Evolutionary conservation across 2,888 invertebrate genomes (phyloP).

Genomic region (Diaphora mendica): DNA sequence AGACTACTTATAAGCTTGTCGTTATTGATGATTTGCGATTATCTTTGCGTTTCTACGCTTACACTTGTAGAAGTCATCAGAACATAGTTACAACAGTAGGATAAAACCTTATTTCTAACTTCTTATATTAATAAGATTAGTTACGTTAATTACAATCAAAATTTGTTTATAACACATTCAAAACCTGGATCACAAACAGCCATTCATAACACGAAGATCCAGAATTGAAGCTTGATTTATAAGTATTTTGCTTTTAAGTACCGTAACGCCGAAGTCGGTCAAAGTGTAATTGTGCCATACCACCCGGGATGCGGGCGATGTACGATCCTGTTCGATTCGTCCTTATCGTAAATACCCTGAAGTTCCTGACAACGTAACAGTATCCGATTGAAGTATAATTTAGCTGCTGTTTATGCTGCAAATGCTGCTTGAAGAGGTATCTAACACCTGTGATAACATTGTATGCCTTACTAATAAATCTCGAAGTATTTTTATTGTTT

Average conservation of each 20-base stretch:
- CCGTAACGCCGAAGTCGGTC: slow-evolving; percentile 66
- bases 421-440: slow-evolving; percentile 5
- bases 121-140: too few species aligned
- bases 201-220: slow-evolving; percentile 17
- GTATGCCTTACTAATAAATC: not conserved
- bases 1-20: too few species aligned
- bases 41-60: too few species aligned
- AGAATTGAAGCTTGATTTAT: slow-evolving; percentile 32
- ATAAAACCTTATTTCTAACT: too few species aligned
- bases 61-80: too few species aligned
- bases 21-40: too few species aligned
- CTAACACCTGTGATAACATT: not conserved
- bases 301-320: slow-evolving; percentile 60
- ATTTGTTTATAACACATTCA: not conserved
- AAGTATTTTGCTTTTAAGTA: slow-evolving; percentile 46
- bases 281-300: slow-evolving; percentile 77
- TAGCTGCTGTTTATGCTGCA: slow-evolving; percentile 16
- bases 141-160: not conserved
- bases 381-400: slow-evolving; percentile 53
- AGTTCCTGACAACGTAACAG: slow-evolving; percentile 70
- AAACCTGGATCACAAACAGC: not conserved
- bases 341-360: slow-evolving; percentile 65
- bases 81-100: too few species aligned
- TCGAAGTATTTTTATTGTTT: not conserved
- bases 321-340: slow-evolving; percentile 46